Evolutionary conservation across 1,140 invertebrate species (phyloP), one percentile per base, ranked within the genome.

Genomic region (Mycetomoellerius zeteki): DNA sequence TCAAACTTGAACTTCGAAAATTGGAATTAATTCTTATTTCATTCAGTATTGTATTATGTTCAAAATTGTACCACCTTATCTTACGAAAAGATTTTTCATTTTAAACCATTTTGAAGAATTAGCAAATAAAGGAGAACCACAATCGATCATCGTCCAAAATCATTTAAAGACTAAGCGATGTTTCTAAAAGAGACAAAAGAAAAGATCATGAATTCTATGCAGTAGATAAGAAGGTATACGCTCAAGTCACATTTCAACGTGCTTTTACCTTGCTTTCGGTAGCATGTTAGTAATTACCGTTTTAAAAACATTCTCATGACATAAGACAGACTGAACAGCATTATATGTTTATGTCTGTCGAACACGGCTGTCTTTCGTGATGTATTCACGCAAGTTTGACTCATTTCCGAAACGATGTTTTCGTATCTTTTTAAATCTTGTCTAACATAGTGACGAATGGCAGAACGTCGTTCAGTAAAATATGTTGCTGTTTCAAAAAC

Each of bases 291-390:
- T 24, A 37, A 69, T 47, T 47, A 65, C 21, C 16, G 21, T 24
- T 69, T 69, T 69, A 69, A 69, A 47, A 69, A 69, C 4, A 67
- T 43, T 69, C 5, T 21, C 65, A 2, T 37, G n/a, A 43, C n/a
- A 24, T 24, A 21, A 67, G 10, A n/a, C 33, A n/a, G 65, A 43
- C n/a, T 4, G 33, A 69, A 7, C 21, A 24, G 14, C 67, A n/a
- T 67, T 21, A 67, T 69, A n/a, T 69, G 37, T 69, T 47, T 69
- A 69, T 47, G 37, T 21, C 12, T 14, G 33, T 69, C 37, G 65
- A 69, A 47, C 37, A 69, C 65, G 65, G 3, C 0, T 67, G 30
- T 67, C 14, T 47, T 69, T 47, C 33, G n/a, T 47, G 37, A 69
- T 67, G 21, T 47, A 47, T 24, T 69, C 37, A 47, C 14, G 7